Evolutionary conservation across 2,797 vertebrate genomes (phyloP).

Genomic region (Luscinia megarhynchos): DNA sequence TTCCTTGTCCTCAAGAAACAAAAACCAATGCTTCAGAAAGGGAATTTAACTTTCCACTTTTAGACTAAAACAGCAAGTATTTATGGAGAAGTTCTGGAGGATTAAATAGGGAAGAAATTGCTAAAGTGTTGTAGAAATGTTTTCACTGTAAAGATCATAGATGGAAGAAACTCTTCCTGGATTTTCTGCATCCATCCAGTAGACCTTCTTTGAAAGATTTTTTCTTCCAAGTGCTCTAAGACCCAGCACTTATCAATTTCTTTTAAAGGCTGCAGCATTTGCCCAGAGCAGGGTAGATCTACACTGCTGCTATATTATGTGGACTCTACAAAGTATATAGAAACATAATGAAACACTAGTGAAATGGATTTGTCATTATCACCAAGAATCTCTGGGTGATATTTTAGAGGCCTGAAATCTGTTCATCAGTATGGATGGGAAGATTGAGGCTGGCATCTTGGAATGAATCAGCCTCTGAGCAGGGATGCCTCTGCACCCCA

Average conservation of each 20-base stretch:
- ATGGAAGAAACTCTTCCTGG: background rate
- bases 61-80: background rate
- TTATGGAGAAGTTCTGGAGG: background rate
- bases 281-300: background rate
- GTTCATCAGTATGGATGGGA: background rate
- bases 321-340: background rate
- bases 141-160: background rate
- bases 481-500: background rate
- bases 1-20: background rate
- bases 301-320: background rate
- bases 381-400: background rate
- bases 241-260: background rate
- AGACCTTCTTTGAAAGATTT: background rate
- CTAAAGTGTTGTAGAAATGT: background rate
- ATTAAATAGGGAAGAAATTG: constrained; percentile 7
- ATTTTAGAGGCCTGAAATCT: background rate
- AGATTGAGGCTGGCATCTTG: background rate
- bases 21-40: background rate
- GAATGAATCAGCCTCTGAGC: background rate
- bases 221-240: background rate
- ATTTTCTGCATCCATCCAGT: background rate
- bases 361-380: background rate
- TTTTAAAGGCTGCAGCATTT: background rate
- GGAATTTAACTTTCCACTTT: constrained; percentile 19
- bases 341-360: background rate